phyloP scores from a whole-genome alignment of 2,113 vertebrate genomes.

The Hirundichthys speculiger region DNA sequence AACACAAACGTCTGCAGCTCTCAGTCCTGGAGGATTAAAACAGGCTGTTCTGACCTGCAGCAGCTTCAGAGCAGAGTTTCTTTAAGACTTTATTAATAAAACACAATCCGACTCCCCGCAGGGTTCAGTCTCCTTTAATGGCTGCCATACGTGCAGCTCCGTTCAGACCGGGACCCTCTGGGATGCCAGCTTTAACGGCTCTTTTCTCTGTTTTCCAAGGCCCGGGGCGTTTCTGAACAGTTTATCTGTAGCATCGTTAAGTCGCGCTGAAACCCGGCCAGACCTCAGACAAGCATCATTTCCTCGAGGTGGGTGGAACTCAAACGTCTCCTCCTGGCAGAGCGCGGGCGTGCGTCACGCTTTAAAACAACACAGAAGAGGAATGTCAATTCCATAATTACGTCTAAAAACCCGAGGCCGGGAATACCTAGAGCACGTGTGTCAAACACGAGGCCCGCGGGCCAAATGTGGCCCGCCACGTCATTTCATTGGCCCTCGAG shows the following conservation, averaged over 20 bases:
- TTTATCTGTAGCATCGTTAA: conserved; percentile 69
- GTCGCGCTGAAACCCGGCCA: conserved; percentile 40
- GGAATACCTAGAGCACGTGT: conserved; percentile 33
- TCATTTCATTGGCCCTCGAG: too few relatives aligned
- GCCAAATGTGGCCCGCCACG: too few relatives aligned
- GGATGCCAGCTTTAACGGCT: conserved; percentile 35
- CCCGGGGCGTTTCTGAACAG: conserved; percentile 62
- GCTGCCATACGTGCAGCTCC: conserved; percentile 44
- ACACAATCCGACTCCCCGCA: conserved; percentile 3
- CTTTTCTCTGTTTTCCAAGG: too few relatives aligned
- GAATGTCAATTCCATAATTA: conserved; percentile 67
- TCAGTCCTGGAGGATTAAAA: background rate
- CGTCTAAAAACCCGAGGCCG: conserved; percentile 39
- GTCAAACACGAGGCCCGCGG: conserved; percentile 23
- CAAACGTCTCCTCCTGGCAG: conserved; percentile 51
- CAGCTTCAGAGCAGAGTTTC: background rate
- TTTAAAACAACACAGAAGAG: conserved; percentile 58
- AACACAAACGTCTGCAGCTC: background rate
- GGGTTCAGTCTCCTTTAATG: conserved; percentile 48
- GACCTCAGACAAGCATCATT: conserved; percentile 65
- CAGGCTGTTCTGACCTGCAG: background rate
- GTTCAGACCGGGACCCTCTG: conserved; percentile 40
- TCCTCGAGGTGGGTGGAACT: conserved; percentile 70
- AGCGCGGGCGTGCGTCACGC: conserved; percentile 22
- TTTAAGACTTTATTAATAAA: conserved; percentile 42